Conservation (phyloP, 1,140 invertebrate species). For the Lordiphosa collinella region DNA sequence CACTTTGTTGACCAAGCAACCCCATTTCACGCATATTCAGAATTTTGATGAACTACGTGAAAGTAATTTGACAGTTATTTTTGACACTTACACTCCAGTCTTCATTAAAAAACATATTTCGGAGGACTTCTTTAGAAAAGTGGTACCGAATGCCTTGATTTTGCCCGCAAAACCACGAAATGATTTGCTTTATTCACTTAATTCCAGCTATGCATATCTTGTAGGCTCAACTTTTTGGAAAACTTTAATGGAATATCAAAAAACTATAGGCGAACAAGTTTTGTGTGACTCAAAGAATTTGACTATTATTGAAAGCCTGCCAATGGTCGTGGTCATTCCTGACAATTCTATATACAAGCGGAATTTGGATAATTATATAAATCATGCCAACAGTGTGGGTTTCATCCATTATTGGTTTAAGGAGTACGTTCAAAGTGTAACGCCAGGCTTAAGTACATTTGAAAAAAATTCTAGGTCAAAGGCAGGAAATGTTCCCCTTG, state of each 20-base stretch:
- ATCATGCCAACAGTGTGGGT: background rate
- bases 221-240: background rate
- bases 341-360: background rate
- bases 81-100: background rate
- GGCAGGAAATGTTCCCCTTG: background rate
- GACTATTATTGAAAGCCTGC: background rate
- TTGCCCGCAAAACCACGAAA: background rate
- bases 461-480: conserved; percentile 12
- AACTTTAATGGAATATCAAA: background rate
- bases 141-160: background rate
- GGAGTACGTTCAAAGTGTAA: too few species aligned
- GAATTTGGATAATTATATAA: background rate
- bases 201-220: conserved; percentile 9
- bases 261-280: background rate
- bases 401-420: background rate
- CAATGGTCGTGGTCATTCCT: background rate
- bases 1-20: conserved; percentile 22
- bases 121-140: background rate
- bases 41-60: conserved; percentile 25
- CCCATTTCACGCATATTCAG: background rate
- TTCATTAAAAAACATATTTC: too few species aligned
- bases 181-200: background rate
- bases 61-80: conserved; percentile 16
- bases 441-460: background rate
- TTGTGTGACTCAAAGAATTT: background rate